These are phyloP conservation scores for Myiothlypis chrysogaster DNA, from an alignment of 2,797 vertebrate genomes.

Conservation along the genomic window DNA sequence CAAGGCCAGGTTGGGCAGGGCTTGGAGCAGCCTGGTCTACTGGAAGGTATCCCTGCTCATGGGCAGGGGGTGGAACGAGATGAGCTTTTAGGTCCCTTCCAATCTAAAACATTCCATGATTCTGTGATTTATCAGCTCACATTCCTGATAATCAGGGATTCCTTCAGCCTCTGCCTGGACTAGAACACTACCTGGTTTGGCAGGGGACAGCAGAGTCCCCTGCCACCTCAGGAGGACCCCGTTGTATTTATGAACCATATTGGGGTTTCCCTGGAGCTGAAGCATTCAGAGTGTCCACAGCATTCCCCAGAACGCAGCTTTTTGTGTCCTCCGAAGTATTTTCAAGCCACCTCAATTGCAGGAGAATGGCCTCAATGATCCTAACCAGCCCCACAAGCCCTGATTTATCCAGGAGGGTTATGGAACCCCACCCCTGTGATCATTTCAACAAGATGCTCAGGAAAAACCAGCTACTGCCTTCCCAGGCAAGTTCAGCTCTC, in stretches of 20 bases:
- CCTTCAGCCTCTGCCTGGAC: background rate
- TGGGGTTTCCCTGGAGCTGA: background rate
- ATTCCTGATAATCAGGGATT: background rate
- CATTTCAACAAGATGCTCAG: background rate
- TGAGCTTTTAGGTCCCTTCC: background rate
- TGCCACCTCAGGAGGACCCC: background rate
- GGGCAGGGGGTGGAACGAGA: background rate
- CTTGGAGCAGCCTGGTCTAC: background rate
- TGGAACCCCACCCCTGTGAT: background rate
- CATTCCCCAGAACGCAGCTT: background rate
- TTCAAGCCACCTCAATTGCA: background rate
- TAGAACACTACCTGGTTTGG: background rate
- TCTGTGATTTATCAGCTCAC: background rate
- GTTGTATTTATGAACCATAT: rapidly evolving
- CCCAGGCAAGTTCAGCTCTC: background rate
- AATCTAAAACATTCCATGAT: background rate
- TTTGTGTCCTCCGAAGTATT: background rate
- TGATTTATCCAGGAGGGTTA: background rate
- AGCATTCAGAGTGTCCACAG: background rate
- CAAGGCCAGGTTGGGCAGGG: background rate
- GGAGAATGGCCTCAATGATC: background rate
- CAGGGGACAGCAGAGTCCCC: too few species aligned
- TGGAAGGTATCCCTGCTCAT: background rate
- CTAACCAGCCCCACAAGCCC: background rate
- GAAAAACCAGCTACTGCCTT: constrained; percentile 39